Percentiles rank a stretch among this genome's conserved stretches.
These are phyloP conservation scores for Tenrec ecaudatus DNA, from an alignment of 2,113 vertebrate genomes.

Conservation along the genomic window DNA sequence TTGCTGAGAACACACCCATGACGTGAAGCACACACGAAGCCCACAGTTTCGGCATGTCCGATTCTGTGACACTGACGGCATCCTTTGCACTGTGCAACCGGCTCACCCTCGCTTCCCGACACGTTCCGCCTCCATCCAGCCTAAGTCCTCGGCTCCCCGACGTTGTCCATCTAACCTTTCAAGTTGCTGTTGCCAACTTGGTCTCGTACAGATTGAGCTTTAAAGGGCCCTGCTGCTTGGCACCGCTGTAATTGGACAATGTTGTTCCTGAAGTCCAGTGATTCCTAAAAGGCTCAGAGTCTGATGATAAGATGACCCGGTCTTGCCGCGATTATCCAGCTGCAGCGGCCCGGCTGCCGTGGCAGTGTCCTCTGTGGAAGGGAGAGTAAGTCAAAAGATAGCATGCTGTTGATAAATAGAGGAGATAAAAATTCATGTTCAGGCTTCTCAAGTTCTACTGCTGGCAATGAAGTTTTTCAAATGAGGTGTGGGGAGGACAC, in stretches of 20 bases:
- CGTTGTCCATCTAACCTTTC: background rate
- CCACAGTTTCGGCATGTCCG: background rate
- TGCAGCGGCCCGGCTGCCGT: background rate
- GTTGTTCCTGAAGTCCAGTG: background rate
- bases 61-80: background rate
- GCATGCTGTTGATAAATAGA: background rate
- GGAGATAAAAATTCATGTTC: background rate
- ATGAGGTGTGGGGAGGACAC: background rate
- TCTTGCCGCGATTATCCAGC: background rate
- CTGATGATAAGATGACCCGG: background rate
- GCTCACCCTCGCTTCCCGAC: background rate
- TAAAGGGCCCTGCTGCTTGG: background rate
- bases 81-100: background rate
- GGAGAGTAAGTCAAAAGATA: background rate
- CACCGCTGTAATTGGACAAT: background rate
- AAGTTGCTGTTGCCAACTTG: background rate
- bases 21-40: background rate
- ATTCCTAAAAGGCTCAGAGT: background rate
- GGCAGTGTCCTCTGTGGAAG: background rate
- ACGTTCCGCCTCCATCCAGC: background rate
- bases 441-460: background rate
- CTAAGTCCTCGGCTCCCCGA: background rate
- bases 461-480: slow-evolving; percentile 2
- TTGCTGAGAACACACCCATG: background rate
- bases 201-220: background rate